Evolutionary conservation across 1,140 invertebrate species (phyloP), one percentile per base, ranked within the genome.

Genomic region (Daktulosphaira vitifoliae): DNA sequence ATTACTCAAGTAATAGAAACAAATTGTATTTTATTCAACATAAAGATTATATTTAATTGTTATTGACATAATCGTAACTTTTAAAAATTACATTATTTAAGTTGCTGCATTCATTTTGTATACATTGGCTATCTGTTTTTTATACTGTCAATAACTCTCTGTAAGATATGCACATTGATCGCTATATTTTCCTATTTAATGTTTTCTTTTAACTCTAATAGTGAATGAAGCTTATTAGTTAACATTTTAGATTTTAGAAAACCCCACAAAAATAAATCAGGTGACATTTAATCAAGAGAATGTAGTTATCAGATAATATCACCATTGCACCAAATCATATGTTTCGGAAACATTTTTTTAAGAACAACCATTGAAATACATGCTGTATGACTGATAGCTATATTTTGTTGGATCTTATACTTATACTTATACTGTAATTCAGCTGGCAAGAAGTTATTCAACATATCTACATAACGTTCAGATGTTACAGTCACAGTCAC

Each of bases 381-480:
- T 13, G 69, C 68, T n/a, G 70, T 73, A 68, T 71, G 72, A 50
- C 68, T 66, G 18, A 68, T 68, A 52, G 68, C 68, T 59, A 59
- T 66, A 69, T 70, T 68, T 65, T 69, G 62, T 67, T 70, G 69
- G 48, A 70, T 70, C 67, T 64, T 68, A 42, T 49, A 11, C 22
- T 20, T 16, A 11, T 39, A 16, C 37, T 13, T n/a, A 15, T 20
- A 15, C 7, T 56, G 23, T 16, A 62, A 42, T 44, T 62, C 37
- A 20, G 15, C 5, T 37, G 8, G 13, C 16, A 62, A 62, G 39
- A 59, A 59, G 23, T 62, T 39, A 18, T 62, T 42, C 13, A 62
- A 2, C 54, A 62, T 62, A 18, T 38, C 54, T 22, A 23, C 15
- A 13, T 59, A 59, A 25, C 54, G 54, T 11, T 13, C 54, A 39